Evolutionary conservation across 2,113 vertebrate genomes (phyloP), one percentile per base, ranked within the genome.

Genomic region (Forbesichthys papilliferus): DNA sequence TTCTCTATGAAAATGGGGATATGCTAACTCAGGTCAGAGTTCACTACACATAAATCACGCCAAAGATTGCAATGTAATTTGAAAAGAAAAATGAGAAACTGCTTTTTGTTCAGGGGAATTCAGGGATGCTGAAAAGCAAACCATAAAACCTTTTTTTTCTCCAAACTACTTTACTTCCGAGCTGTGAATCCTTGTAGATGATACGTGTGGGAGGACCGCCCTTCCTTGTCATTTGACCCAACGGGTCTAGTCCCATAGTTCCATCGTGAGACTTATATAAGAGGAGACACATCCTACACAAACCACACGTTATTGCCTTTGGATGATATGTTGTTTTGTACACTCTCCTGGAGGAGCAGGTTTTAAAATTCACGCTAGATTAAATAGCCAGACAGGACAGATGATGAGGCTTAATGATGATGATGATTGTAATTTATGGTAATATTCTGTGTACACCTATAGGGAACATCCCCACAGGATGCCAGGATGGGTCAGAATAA

Each of bases 231-330:
- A 71, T 68, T 74, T 81, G 68, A 72, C 69, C 71, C 62, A 55
- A 69, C 2, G 27, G 27, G 73, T 36, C 73, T 60, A 42, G 46
- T 64, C 65, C 48, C 47, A 36, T 48, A 0, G 65, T 68, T 77
- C 16, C 69, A 27, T 27, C 27, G 62, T 72, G 73, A 34, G 57
- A 80, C 74, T 80, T 61, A 64, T 71, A 68, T 76, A 76, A 81
- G 76, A 64, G 20, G 2, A 59, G 62, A 73, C 68, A 73, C 68
- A 67, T 78, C 67, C 64, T 62, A 64, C 64, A 54, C 47, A 42
- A 13, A 52, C 52, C 27, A 1, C 42, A 12, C 8, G 47, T 64
- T 56, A 14, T 62, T 14, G 64, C 49, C 0, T 8, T 68, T 47
- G 77, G 58, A 20, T 67, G 73, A 51, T 73, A 58, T 61, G 70